A percentile compares a stretch with the other conserved stretches of the same genome.
Evolutionary conservation across 1,140 invertebrate genomes (phyloP).

Genomic region (Archivesica marissinica): DNA sequence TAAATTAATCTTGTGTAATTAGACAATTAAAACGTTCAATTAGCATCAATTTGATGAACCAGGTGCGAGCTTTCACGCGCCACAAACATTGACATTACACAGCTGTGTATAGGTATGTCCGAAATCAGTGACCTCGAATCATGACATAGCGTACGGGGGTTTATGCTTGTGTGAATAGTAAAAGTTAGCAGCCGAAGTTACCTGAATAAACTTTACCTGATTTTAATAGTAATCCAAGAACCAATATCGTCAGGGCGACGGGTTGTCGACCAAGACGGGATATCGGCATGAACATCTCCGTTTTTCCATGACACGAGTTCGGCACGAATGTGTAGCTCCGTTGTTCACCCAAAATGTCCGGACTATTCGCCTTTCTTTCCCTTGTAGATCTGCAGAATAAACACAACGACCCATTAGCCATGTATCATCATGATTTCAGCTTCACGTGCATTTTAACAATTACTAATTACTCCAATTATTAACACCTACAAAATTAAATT

Average conservation of each 20-base stretch:
- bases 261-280: constrained; percentile 30
- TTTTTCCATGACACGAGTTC: constrained; percentile 59
- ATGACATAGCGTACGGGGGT: background rate
- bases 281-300: constrained; percentile 44
- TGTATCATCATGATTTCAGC: constrained; percentile 14
- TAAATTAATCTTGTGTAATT: too few species aligned
- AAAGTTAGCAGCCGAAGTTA: background rate
- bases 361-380: constrained; percentile 17
- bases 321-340: background rate
- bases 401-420: constrained; percentile 56
- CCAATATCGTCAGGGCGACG: background rate
- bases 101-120: constrained; percentile 4
- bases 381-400: constrained; percentile 38
- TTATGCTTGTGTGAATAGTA: too few species aligned
- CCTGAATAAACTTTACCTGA: background rate
- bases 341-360: constrained; percentile 60
- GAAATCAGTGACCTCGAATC: constrained; percentile 2
- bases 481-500: constrained; percentile 29
- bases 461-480: constrained; percentile 12
- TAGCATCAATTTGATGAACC: constrained; percentile 15
- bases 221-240: constrained; percentile 16
- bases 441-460: background rate
- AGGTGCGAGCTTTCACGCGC: constrained; percentile 41
- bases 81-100: constrained; percentile 15
- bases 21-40: background rate